phyloP scores from a whole-genome alignment of 30 jellyfish, hydroid and myxozoan species.

The Pelagia noctiluca region DNA sequence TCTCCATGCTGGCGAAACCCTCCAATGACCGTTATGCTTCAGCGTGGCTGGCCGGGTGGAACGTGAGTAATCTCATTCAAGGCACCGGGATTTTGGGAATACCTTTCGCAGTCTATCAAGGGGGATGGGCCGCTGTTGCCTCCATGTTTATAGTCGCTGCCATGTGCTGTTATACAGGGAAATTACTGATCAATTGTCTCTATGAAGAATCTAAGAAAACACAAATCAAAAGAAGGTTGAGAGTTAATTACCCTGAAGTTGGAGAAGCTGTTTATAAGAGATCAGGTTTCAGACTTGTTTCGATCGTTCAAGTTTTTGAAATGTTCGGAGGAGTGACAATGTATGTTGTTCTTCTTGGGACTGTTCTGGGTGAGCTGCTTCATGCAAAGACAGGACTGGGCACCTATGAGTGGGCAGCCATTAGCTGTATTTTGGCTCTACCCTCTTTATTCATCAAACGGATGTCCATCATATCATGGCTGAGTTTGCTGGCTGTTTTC shows the following conservation, averaged over 20 bases:
- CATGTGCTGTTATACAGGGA: conserved; percentile 92
- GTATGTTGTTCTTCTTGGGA: conserved; percentile 87
- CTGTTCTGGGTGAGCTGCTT: conserved; percentile 83
- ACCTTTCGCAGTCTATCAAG: conserved; percentile 83
- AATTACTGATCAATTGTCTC: conserved; percentile 82
- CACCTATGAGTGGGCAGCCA: conserved; percentile 93
- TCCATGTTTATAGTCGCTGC: conserved; percentile 87
- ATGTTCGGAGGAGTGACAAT: conserved; percentile 96
- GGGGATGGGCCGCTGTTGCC: conserved; percentile 99
- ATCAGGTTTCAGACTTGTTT: conserved; percentile 68
- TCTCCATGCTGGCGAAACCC: conserved; percentile 91
- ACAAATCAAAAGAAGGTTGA: conserved; percentile 64
- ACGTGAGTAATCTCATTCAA: conserved; percentile 91
- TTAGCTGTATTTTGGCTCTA: conserved; percentile 74
- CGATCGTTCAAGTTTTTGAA: conserved; percentile 78
- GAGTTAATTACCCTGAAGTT: conserved; percentile 93
- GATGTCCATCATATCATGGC: conserved; percentile 96
- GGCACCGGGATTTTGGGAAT: conserved; percentile 94
- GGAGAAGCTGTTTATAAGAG: conserved; percentile 87
- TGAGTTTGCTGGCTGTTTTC: conserved; percentile 87
- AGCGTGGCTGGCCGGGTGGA: conserved; percentile 98
- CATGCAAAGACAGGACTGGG: conserved; percentile 75
- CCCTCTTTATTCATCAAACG: conserved; percentile 89
- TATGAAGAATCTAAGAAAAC: conserved; percentile 92
- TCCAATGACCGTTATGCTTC: conserved; percentile 93